These are phyloP conservation scores for Balanococcus diminutus DNA, from an alignment of 2,888 invertebrate genomes.

Conservation along the genomic window DNA sequence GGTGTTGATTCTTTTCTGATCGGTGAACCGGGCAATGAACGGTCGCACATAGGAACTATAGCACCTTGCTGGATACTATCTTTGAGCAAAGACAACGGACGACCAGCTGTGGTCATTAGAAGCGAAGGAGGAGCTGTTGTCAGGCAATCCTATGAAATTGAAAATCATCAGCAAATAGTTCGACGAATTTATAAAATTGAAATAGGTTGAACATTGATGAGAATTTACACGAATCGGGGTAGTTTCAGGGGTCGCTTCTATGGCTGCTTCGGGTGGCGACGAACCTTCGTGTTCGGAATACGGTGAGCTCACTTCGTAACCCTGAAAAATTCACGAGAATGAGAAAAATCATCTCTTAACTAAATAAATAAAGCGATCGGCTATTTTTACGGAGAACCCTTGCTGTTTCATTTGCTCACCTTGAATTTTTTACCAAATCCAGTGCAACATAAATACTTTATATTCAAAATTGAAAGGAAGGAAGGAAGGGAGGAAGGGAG, in stretches of 20 bases:
- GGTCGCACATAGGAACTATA: conserved; percentile 39
- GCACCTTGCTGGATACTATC: not conserved
- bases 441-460: too few relatives aligned
- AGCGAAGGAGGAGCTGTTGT: not conserved
- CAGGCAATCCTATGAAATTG: not conserved
- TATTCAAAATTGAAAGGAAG: too few relatives aligned
- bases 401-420: too few relatives aligned
- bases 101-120: not conserved
- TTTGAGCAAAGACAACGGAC: not conserved
- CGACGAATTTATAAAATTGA: not conserved
- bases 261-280: conserved; percentile 83
- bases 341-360: too few relatives aligned
- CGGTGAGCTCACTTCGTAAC: conserved; percentile 44
- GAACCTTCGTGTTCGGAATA: conserved; percentile 66
- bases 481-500: too few relatives aligned
- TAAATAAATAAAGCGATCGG: too few relatives aligned
- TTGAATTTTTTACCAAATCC: too few relatives aligned
- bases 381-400: too few relatives aligned
- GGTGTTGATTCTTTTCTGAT: conserved; percentile 70
- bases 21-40: conserved; percentile 69
- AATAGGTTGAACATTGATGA: not conserved
- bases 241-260: conserved; percentile 88
- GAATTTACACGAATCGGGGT: conserved; percentile 73
- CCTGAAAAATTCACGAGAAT: conserved; percentile 19
- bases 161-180: not conserved